A percentile compares a stretch with the other conserved stretches of the same genome.
Evolutionary conservation across 2,888 invertebrate species (phyloP).

Genomic region (Nomada flava): DNA sequence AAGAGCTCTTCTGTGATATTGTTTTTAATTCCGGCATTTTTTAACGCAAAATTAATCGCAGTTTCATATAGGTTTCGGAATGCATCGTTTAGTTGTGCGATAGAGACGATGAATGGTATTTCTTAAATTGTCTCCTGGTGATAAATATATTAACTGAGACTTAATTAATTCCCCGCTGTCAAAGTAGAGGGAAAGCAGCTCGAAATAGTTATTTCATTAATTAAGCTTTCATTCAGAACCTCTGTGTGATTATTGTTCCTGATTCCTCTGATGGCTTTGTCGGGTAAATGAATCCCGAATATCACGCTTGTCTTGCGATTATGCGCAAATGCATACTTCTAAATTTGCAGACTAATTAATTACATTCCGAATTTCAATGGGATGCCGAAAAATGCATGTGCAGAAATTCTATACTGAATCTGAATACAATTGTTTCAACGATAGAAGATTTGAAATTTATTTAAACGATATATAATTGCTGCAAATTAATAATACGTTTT

Average conservation of each 20-base stretch:
- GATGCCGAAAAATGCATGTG: not conserved
- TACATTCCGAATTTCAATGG: not conserved
- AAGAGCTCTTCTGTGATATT: no score
- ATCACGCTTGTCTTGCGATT: constrained; percentile 13
- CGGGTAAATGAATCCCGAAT: constrained; percentile 2
- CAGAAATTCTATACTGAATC: not conserved
- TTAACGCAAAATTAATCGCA: not conserved
- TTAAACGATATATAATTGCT: no score
- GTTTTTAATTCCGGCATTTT: no score
- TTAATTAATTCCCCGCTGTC: constrained; percentile 15
- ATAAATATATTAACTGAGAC: constrained; percentile 1
- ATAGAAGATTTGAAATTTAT: not conserved
- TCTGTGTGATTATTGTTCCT: constrained; percentile 25
- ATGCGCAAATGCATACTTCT: not conserved
- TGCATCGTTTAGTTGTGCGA: not conserved
- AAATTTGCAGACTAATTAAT: constrained; percentile 4
- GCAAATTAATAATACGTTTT: no score
- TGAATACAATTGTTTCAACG: no score
- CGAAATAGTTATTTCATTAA: constrained; percentile 43
- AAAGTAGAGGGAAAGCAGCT: constrained; percentile 6
- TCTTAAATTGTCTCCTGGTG: not conserved
- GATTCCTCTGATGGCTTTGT: constrained; percentile 30
- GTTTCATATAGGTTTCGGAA: not conserved
- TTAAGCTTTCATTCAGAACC: constrained; percentile 35
- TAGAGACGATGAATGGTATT: not conserved